These are phyloP conservation scores for Cirrhinus molitorella DNA, from an alignment of 2,797 vertebrate species.

Conservation along the genomic window DNA sequence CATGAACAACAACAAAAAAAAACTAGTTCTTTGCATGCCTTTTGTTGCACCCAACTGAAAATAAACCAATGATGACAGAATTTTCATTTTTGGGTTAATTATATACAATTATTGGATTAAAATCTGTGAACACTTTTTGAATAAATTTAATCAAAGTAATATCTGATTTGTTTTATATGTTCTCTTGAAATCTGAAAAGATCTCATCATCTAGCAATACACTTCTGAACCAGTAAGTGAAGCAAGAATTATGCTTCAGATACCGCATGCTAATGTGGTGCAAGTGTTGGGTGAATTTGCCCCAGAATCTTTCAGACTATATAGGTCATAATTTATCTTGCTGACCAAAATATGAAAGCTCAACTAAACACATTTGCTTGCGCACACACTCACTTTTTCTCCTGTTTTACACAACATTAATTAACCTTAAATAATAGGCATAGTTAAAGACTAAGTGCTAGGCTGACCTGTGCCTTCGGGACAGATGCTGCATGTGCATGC, in stretches of 20 bases:
- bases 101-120: no score
- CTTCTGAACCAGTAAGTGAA: background rate
- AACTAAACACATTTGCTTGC: conserved; percentile 36
- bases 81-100: no score
- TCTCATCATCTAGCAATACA: background rate
- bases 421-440: conserved; percentile 47
- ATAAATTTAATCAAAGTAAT: no score
- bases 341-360: conserved; percentile 31
- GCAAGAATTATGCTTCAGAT: background rate
- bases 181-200: background rate
- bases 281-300: background rate
- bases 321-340: conserved; percentile 4
- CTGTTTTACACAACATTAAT: conserved; percentile 34
- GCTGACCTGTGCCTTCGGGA: conserved; percentile 25
- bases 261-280: background rate
- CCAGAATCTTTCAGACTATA: background rate
- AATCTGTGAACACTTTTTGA: no score
- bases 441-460: conserved; percentile 41
- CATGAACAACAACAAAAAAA: background rate
- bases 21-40: background rate
- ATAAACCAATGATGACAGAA: no score
- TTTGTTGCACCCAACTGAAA: background rate
- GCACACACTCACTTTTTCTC: background rate
- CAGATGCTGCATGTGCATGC: conserved; percentile 12
- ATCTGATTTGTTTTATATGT: background rate